These are phyloP conservation scores for Acleris cristana DNA, from an alignment of 2,888 invertebrate species.

Conservation along the genomic window DNA sequence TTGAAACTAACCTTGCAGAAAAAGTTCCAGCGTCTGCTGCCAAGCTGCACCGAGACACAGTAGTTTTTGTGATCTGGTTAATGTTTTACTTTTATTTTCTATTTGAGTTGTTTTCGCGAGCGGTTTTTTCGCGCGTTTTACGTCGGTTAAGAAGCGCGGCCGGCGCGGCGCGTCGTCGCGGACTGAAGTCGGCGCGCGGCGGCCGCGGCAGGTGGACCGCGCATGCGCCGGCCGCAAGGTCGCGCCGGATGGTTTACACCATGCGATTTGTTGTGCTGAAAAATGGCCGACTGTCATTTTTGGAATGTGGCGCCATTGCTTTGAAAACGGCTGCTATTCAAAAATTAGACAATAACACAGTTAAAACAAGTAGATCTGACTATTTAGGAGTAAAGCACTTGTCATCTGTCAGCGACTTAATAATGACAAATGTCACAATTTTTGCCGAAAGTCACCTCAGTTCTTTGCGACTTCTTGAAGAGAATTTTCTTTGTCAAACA, in stretches of 20 bases:
- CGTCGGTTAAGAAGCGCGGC: slow-evolving; percentile 25
- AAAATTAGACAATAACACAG: too few relatives aligned
- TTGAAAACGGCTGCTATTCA: neutral
- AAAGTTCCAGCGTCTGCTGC: neutral
- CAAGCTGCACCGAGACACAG: neutral
- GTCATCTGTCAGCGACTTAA: too few relatives aligned
- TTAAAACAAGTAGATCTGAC: too few relatives aligned
- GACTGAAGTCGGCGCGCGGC: slow-evolving; percentile 53
- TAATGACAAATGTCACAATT: too few relatives aligned
- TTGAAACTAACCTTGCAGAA: slow-evolving; percentile 54
- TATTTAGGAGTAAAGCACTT: too few relatives aligned
- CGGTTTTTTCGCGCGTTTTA: slow-evolving; percentile 27
- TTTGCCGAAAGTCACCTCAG: too few relatives aligned
- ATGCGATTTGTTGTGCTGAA: slow-evolving; percentile 18
- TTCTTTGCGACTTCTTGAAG: too few relatives aligned
- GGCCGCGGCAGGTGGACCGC: slow-evolving; percentile 52
- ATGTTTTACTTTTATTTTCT: slow-evolving; percentile 4
- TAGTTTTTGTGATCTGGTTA: too few relatives aligned
- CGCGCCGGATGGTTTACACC: slow-evolving; percentile 47
- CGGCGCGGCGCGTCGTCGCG: slow-evolving; percentile 60
- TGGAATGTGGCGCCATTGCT: slow-evolving; percentile 1
- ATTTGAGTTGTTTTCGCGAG: slow-evolving; percentile 29
- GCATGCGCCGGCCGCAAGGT: slow-evolving; percentile 71
- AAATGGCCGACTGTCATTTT: slow-evolving; percentile 19
- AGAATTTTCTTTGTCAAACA: too few relatives aligned